phyloP scores from a whole-genome alignment of 1,140 invertebrate genomes.

The Drosophila rufa region DNA sequence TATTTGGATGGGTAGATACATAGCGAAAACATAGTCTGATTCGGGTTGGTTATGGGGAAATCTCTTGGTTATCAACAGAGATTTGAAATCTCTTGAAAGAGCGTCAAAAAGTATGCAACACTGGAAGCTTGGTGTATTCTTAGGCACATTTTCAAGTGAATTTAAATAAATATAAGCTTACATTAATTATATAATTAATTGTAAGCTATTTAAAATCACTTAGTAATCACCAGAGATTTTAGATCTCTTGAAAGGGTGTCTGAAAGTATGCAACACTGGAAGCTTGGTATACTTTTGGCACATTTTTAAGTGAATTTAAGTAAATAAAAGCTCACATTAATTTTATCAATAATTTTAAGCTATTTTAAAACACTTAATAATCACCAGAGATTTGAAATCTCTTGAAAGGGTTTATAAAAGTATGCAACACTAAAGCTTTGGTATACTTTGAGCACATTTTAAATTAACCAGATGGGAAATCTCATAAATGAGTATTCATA shows the following conservation, averaged over 20 bases:
- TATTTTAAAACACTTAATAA: not conserved
- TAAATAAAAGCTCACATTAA: too few relatives aligned
- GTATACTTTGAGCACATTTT: not conserved
- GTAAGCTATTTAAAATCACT: too few relatives aligned
- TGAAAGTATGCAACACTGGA: too few relatives aligned
- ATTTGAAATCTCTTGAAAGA: not conserved
- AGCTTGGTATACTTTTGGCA: too few relatives aligned
- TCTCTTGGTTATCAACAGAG: not conserved
- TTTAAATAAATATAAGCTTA: too few relatives aligned
- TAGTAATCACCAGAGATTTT: too few relatives aligned
- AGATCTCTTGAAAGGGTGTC: too few relatives aligned
- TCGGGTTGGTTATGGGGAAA: conserved; percentile 43
- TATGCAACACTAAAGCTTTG: not conserved
- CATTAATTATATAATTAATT: too few relatives aligned
- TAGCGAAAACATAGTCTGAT: conserved; percentile 22
- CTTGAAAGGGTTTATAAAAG: fast-evolving
- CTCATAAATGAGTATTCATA: too few relatives aligned
- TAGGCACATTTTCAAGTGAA: not conserved
- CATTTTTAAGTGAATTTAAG: too few relatives aligned
- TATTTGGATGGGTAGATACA: conserved; percentile 34
- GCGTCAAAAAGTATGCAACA: not conserved
- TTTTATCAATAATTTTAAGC: too few relatives aligned
- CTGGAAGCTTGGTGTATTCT: not conserved
- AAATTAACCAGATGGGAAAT: too few relatives aligned
- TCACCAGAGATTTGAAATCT: not conserved